A percentile compares a stretch with the other conserved stretches of the same genome.
Conservation (phyloP, 2,888 invertebrate species). For the Pogonocherus hispidulus region DNA sequence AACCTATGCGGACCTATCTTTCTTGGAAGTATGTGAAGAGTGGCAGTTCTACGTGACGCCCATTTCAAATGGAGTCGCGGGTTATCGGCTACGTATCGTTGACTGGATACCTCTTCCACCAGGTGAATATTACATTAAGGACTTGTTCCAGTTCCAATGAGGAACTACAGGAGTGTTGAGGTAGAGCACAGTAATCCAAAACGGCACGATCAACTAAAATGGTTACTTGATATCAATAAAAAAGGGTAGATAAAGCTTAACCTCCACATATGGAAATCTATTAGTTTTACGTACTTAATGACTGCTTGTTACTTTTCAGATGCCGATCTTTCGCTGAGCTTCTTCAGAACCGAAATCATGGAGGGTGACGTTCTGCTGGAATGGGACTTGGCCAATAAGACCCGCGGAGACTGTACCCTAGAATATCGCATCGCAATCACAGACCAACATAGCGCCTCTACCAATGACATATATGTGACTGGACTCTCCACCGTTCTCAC, state of each 20-base stretch:
- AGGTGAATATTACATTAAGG: background rate
- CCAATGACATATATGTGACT: background rate
- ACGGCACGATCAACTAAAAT: no score
- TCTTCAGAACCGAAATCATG: background rate
- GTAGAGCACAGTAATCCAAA: no score
- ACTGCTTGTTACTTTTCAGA: background rate
- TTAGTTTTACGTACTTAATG: no score
- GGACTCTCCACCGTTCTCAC: background rate
- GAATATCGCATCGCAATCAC: background rate
- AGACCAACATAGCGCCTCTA: background rate
- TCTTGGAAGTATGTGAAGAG: background rate
- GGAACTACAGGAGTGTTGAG: no score
- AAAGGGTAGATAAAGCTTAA: no score
- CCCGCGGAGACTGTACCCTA: background rate
- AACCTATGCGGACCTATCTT: background rate
- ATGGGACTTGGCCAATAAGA: background rate
- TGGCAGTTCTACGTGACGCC: background rate
- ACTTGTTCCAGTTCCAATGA: no score
- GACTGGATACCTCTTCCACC: background rate
- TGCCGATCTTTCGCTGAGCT: background rate
- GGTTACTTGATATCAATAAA: no score
- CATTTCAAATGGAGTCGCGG: background rate
- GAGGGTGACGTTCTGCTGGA: background rate
- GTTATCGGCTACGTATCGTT: background rate
- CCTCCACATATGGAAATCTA: no score